phyloP scores from a whole-genome alignment of 2,797 vertebrate species.

The Diplodus puntazzo region DNA sequence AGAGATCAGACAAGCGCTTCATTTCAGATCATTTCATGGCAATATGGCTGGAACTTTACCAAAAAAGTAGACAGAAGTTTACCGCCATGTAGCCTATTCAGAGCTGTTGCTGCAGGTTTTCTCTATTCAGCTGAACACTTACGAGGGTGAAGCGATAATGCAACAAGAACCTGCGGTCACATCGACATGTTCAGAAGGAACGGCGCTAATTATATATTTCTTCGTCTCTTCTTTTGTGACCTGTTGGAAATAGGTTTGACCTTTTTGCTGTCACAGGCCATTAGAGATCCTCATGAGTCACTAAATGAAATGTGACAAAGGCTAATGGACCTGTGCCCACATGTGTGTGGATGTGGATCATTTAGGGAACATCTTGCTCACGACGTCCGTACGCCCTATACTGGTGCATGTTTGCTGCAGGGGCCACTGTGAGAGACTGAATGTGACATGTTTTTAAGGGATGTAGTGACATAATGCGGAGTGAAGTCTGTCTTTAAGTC shows the following conservation, averaged over 20 bases:
- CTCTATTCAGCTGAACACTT: too few species aligned
- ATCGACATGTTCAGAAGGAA: not conserved
- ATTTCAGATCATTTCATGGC: not conserved
- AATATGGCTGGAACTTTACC: not conserved
- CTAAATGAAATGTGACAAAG: constrained; percentile 48
- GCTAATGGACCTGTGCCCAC: constrained; percentile 31
- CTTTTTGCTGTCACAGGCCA: constrained; percentile 45
- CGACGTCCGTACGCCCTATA: not conserved
- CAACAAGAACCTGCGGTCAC: not conserved
- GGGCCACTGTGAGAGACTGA: not conserved
- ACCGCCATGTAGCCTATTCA: not conserved
- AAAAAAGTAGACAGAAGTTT: not conserved
- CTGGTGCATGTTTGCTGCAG: not conserved
- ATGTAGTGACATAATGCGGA: constrained; percentile 15
- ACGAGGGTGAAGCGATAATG: too few species aligned
- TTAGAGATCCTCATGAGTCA: constrained; percentile 30
- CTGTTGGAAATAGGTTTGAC: constrained; percentile 36
- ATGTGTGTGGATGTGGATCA: constrained; percentile 38
- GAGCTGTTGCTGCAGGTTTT: not conserved
- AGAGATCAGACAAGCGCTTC: constrained; percentile 23
- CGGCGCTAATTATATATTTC: not conserved
- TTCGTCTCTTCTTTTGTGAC: not conserved
- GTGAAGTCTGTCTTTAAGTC: constrained; percentile 13
- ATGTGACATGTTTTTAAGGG: constrained; percentile 14
- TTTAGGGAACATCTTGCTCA: constrained; percentile 16